Base-by-base conservation (phyloP, 2,888 invertebrate species). In the Netelia fuscicornis region DNA sequence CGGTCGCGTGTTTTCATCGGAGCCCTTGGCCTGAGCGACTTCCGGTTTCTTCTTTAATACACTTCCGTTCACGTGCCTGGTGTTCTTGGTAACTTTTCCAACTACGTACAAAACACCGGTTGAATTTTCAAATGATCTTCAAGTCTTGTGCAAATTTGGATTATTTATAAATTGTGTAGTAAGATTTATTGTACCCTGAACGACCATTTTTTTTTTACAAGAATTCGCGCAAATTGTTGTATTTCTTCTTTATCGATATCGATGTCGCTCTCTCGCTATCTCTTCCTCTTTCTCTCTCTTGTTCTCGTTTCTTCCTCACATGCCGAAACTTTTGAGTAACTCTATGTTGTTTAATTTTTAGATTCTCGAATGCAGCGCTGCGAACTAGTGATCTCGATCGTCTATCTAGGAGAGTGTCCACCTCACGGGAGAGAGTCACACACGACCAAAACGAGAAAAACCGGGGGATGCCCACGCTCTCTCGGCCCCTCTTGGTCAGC, bases 31-130 rank as follows among this genome's bases (percentile, higher is more conserved):
- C 23, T 65, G 82, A 68, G 37, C 60, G 65, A 54, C 58, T 60
- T 79, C 85, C 79, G 75, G 54, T 37, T 67, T 82, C 54, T 79
- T 85, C 65, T 42, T 71, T 30, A 67, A 42, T 42, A 42, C 20
- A 56, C 62, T 85, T 54, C 82, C 85, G 65, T 58, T 60, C 60
- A 60, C 70, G 58, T 82, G 78, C 64, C 82, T 75, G 78, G 85
- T 42, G 52, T 78, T 62, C 65, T 85, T 85, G 5, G 79, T 72
- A 17, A 85, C 60, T 79, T 67, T 85, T 48, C 85, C 85, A 67
- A 75, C 85, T 85, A 76, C n/a, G 44, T 52, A 30, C 48, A n/a
- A 25, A 23, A 75, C 17, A 65, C 54, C 30, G 8, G 37, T 37
- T 8, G 37, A 37, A 37, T 68, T n/a, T 58, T 20, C 17, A 11